Conservation (phyloP, 2,888 invertebrate species). For the Andrena hattorfiana region DNA sequence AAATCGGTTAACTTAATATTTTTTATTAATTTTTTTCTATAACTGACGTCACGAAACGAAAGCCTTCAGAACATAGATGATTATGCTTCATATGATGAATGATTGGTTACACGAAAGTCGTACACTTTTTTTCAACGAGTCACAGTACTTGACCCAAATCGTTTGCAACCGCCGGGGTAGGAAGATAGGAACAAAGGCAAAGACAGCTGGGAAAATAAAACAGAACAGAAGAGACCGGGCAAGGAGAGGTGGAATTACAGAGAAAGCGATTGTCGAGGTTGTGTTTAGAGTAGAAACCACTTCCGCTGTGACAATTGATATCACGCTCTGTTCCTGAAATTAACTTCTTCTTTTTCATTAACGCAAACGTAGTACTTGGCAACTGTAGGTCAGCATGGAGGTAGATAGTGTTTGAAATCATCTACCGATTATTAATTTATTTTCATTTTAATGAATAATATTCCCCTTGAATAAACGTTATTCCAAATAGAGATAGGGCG, state of each 20-base stretch:
- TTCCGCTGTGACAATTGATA: constrained; percentile 53
- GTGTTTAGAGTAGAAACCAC: constrained; percentile 56
- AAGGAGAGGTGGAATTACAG: constrained; percentile 53
- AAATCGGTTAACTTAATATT: no score
- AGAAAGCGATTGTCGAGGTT: constrained; percentile 46
- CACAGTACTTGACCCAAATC: constrained; percentile 60
- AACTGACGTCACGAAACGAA: constrained; percentile 12
- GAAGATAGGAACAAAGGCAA: constrained; percentile 51
- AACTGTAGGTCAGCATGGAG: neutral
- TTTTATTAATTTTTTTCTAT: no score
- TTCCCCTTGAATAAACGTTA: no score
- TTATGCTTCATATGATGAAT: constrained; percentile 37
- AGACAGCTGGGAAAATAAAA: constrained; percentile 57
- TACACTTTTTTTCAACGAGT: constrained; percentile 42
- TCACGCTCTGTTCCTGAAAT: constrained; percentile 38
- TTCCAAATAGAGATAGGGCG: no score
- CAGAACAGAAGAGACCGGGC: constrained; percentile 23
- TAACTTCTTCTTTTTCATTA: constrained; percentile 32
- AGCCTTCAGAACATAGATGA: constrained; percentile 41
- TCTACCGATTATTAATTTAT: no score
- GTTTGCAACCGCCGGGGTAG: constrained; percentile 44
- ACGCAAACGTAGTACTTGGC: constrained; percentile 8
- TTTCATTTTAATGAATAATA: no score
- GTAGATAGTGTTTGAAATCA: neutral
- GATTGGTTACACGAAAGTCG: constrained; percentile 57